Percentiles rank a stretch among this genome's conserved stretches.
These are phyloP conservation scores for Drosophila demipolita DNA, from an alignment of 2,888 invertebrate species.

Conservation along the genomic window DNA sequence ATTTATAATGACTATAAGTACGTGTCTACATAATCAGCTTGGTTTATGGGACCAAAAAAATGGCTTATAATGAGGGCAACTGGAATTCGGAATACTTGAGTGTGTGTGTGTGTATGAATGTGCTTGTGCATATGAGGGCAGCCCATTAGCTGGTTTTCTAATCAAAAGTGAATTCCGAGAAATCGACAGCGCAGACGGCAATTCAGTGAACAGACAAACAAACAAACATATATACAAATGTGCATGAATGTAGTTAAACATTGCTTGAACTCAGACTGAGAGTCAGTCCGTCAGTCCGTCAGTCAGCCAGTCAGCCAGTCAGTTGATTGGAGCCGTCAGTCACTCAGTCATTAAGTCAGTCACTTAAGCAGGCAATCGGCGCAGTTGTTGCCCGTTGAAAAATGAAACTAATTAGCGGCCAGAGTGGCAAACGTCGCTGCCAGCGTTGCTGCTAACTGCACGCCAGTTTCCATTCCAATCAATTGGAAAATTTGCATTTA, in stretches of 20 bases:
- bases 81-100: background rate
- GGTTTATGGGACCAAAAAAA: slow-evolving; percentile 7
- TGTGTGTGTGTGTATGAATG: background rate
- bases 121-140: slow-evolving; percentile 35
- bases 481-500: slow-evolving; percentile 81
- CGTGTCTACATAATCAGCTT: slow-evolving; percentile 19
- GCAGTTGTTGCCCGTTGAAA: slow-evolving; percentile 56
- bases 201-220: slow-evolving; percentile 23
- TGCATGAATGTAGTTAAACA: slow-evolving; percentile 2
- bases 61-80: background rate
- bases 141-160: slow-evolving; percentile 49
- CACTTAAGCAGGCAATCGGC: slow-evolving; percentile 64
- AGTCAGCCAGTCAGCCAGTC: slow-evolving; percentile 1
- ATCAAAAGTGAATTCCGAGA: slow-evolving; percentile 51
- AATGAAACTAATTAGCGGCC: slow-evolving; percentile 77
- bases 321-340: slow-evolving; percentile 53
- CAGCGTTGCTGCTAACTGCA: slow-evolving; percentile 17
- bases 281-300: background rate
- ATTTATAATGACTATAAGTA: slow-evolving; percentile 11
- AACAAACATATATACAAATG: background rate
- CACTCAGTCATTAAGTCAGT: slow-evolving; percentile 51
- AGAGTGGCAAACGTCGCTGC: slow-evolving; percentile 36
- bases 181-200: slow-evolving; percentile 26
- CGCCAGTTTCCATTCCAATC: slow-evolving; percentile 72
- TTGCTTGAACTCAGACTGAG: slow-evolving; percentile 9